phyloP scores from a whole-genome alignment of 2,113 vertebrate species.

The Harpagus bidentatus region DNA sequence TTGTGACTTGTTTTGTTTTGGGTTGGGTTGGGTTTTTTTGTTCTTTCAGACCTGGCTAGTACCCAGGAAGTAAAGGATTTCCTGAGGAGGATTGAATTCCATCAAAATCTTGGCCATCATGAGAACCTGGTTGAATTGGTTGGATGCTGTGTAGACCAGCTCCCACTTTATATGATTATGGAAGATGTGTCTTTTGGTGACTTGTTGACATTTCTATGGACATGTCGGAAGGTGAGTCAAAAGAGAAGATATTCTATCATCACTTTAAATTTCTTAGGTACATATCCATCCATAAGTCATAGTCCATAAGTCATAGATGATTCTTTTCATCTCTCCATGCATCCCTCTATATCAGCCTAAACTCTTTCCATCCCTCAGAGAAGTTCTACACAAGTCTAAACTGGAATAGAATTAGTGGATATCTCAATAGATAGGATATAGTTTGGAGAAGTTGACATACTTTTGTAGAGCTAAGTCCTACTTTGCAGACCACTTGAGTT shows the following conservation, averaged over 20 bases:
- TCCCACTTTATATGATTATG: constrained; percentile 73
- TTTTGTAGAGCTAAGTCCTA: not conserved
- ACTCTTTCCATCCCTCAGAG: not conserved
- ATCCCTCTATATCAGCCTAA: not conserved
- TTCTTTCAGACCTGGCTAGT: constrained; percentile 49
- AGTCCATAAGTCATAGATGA: not conserved
- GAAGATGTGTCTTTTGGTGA: constrained; percentile 67
- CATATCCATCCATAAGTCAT: not conserved
- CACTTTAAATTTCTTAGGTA: not conserved
- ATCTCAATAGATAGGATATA: not conserved
- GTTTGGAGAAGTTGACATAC: not conserved
- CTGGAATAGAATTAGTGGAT: not conserved
- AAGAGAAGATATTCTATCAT: not conserved
- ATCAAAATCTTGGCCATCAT: constrained; percentile 66
- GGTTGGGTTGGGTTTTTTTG: not conserved
- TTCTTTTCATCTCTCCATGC: not conserved
- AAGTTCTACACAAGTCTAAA: not conserved
- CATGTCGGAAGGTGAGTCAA: constrained; percentile 70
- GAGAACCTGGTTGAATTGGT: constrained; percentile 68
- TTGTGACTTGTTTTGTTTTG: not conserved
- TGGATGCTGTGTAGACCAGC: constrained; percentile 68
- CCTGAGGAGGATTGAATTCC: constrained; percentile 70
- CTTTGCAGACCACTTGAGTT: not conserved
- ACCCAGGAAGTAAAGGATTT: constrained; percentile 65
- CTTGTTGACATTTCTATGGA: constrained; percentile 77